Conservation (phyloP, 2,797 vertebrate species). For the Poeciliopsis presidionis region DNA sequence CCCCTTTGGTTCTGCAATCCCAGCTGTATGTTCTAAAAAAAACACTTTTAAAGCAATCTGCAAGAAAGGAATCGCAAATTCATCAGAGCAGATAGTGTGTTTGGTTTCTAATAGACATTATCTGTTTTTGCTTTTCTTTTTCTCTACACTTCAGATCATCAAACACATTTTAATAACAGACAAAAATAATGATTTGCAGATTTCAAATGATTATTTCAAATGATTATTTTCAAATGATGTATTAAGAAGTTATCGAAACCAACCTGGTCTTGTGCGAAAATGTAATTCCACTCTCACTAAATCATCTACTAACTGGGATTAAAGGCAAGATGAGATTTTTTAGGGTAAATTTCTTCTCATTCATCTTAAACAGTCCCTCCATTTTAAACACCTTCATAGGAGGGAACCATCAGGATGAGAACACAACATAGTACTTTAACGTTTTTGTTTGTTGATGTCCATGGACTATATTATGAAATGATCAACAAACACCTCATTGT, state of each 20-base stretch:
- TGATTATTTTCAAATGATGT: background rate
- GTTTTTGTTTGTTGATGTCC: background rate
- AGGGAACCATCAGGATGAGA: background rate
- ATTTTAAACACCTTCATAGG: background rate
- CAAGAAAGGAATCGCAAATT: background rate
- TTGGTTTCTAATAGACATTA: background rate
- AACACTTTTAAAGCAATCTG: background rate
- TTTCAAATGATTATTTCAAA: background rate
- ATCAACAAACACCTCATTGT: background rate
- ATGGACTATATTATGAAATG: background rate
- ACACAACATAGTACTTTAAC: background rate
- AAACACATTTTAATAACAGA: background rate
- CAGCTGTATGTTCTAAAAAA: background rate
- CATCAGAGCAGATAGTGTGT: background rate
- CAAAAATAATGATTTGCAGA: background rate
- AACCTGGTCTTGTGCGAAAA: background rate
- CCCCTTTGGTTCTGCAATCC: background rate
- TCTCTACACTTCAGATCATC: background rate
- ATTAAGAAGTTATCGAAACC: background rate
- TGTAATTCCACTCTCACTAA: background rate
- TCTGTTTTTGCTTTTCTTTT: background rate
- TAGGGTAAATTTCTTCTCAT: background rate
- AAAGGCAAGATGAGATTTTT: background rate
- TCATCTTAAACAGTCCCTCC: background rate
- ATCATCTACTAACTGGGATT: background rate